Evolutionary conservation across 2,797 vertebrate genomes (phyloP).

Genomic region (Coilia nasus): DNA sequence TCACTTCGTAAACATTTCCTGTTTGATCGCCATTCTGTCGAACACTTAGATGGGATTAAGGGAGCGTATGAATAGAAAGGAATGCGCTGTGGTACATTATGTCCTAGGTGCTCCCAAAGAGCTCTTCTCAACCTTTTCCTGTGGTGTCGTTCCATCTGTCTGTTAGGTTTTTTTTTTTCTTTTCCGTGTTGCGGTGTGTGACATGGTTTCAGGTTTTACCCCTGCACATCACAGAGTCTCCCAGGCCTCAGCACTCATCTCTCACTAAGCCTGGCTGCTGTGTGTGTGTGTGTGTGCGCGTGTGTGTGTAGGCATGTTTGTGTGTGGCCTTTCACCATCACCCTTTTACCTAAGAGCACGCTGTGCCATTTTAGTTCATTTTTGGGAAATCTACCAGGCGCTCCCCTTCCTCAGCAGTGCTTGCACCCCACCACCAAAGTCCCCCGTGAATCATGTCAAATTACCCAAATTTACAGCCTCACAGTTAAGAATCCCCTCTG

Average conservation of each 20-base stretch:
- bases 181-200: not conserved
- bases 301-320: conserved; percentile 55
- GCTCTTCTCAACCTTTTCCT: not conserved
- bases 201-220: not conserved
- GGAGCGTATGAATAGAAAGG: not conserved
- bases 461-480: conserved; percentile 82
- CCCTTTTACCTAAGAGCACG: conserved; percentile 67
- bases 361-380: conserved; percentile 73
- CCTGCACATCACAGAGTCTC: not conserved
- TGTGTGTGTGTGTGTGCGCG: not conserved
- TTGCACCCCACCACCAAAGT: conserved; percentile 51
- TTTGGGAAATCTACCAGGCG: conserved; percentile 74
- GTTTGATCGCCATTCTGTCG: not conserved
- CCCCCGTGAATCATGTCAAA: conserved; percentile 78
- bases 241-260: not conserved
- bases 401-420: conserved; percentile 73
- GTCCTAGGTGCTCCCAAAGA: conserved; percentile 1
- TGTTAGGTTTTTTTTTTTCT: not conserved
- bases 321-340: conserved; percentile 66
- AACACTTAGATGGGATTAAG: not conserved
- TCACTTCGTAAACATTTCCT: not conserved
- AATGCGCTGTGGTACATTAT: not conserved
- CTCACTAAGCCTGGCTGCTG: conserved; percentile 29
- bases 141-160: not conserved
- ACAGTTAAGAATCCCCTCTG: conserved; percentile 76